Base-by-base conservation (phyloP, 2,888 invertebrate genomes). In the Parnassius smintheus region DNA sequence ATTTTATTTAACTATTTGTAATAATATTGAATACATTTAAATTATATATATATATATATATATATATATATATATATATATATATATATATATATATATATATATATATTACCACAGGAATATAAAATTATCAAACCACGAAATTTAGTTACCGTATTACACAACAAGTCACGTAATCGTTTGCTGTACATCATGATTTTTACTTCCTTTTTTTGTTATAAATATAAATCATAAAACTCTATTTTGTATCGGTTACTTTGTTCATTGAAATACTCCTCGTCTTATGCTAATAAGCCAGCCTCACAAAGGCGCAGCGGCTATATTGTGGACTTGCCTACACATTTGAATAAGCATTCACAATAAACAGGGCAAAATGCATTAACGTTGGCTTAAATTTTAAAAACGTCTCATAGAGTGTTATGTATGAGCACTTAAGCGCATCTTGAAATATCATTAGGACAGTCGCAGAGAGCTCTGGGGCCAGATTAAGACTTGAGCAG, bases 391-490 rank as follows among this genome's bases (percentile, higher is more conserved):
- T 91, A 91, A 89, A 91, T 91, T 91, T 87, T 86, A 88, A 91
- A 91, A 91, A 91, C 80, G 91, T 91, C 91, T 81, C 90, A 83
- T 89, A 86, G 81, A 91, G 83, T 83, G 88, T 89, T 86, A 91
- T 90, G 82, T 90, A 91, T 89, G 91, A 85, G 81, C 83, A 85
- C 85, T 89, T 89, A 90, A 89, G 84, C 81, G 86, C 81, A 81
- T 85, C 87, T 84, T 80, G 84, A 86, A 88, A 90, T 91, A 91
- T 91, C 91, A 90, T 91, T 91, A 91, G 86, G 82, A 78, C 82
- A 83, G 82, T 80, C 71, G 78, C 74, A 81, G 80, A 72, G 78
- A 75, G 80, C 85, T 81, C 83, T 70, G 65, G 78, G 76, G 76
- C 70, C 72, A 88, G 88, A 90, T 90, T 89, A 91, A 89, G 89